A percentile compares a stretch with the other conserved stretches of the same genome.
Evolutionary conservation across 2,797 vertebrate species (phyloP).

Genomic region (Falco novaeseelandiae): DNA sequence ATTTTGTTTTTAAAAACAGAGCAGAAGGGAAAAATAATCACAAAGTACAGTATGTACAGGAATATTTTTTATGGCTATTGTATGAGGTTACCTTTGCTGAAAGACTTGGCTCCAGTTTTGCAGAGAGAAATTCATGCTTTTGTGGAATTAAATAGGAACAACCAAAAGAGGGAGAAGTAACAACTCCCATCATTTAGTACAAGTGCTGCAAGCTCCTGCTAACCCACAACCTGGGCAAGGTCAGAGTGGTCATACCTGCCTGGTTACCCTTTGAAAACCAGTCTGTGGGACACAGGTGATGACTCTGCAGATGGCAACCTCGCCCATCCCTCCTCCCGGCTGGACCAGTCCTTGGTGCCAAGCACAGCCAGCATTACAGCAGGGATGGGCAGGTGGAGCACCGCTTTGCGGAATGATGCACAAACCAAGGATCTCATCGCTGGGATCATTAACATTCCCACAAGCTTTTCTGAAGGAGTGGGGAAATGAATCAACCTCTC

Average conservation of each 20-base stretch:
- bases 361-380: neutral
- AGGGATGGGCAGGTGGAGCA: neutral
- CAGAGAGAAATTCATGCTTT: neutral
- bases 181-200: neutral
- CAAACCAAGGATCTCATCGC: accelerated
- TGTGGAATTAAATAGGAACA: neutral
- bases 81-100: neutral
- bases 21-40: neutral
- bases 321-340: neutral
- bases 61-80: neutral
- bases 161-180: neutral
- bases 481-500: neutral
- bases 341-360: accelerated
- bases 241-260: neutral
- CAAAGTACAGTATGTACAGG: neutral
- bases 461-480: neutral
- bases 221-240: neutral
- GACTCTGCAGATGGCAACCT: neutral
- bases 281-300: accelerated
- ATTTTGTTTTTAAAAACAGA: neutral
- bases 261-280: neutral
- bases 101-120: neutral
- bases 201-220: neutral
- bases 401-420: neutral
- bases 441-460: neutral